Base-by-base conservation (phyloP, 2,888 invertebrate species). In the Ophioninae sp. region DNA sequence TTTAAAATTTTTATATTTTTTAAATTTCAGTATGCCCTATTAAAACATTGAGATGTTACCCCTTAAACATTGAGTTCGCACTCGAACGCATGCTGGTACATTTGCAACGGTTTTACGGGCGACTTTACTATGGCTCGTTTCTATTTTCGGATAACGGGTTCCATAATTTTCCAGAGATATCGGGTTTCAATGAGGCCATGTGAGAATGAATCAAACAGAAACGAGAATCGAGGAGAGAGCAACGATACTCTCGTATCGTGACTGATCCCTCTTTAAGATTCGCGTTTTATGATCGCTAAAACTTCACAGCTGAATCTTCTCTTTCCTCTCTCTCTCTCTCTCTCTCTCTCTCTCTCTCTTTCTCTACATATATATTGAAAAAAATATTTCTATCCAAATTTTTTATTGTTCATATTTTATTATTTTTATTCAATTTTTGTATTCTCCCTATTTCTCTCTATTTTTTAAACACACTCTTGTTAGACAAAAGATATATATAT, bases 231-330 rank as follows among this genome's bases (percentile, higher is more conserved):
- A 41, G 20, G 77, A 73, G 61, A 65, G 75, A 44, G 61, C 61
- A 69, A 68, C 69, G 75, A 84, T 84, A 79, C 64, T 71, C 81
- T 75, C 75, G 20, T 59, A 72, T 77, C 65, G 39, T 59, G 81
- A 78, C 78, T 75, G 79, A 81, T 79, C 79, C 75, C 81, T 84
- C 84, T 84, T 84, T 81, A 79, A 79, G 75, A 81, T 84, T 81
- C 81, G 44, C 72, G 75, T 77, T 84, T 82, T 82, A 84, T 73
- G 84, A 82, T 68, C 61, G 76, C 65, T 73, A 59, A 22, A 61
- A 58, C 79, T 68, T 67, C 41, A 41, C 61, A 82, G 73, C 63
- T 44, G 58, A 37, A 37, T 56, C 9, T 39, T 22, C 65, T 44
- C 56, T 69, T 56, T 44, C 64, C n/a, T 74, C n/a, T 44, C 44